Conservation (phyloP, 1,140 invertebrate species). For the Scaptomyza graminum region DNA sequence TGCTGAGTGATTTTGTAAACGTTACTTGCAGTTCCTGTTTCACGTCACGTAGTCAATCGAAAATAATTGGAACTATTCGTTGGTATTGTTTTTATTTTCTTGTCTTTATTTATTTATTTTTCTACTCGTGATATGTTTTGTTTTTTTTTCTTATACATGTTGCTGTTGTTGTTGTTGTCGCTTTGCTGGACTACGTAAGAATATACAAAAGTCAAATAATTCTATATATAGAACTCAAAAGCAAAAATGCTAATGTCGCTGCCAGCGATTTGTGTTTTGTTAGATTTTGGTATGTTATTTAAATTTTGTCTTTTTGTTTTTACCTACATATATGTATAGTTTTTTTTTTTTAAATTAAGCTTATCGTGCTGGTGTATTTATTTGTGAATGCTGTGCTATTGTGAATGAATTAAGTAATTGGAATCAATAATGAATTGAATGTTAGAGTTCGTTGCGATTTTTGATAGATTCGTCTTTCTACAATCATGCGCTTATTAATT, state of each 20-base stretch:
- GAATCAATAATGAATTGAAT: too few relatives aligned
- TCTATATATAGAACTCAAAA: conserved; percentile 55
- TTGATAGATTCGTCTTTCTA: too few relatives aligned
- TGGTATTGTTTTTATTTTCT: conserved; percentile 10
- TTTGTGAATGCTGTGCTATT: too few relatives aligned
- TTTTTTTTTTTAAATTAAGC: too few relatives aligned
- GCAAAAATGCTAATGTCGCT: conserved; percentile 38
- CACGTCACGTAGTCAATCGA: conserved; percentile 61
- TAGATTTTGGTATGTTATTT: conserved; percentile 10
- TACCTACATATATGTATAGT: too few relatives aligned
- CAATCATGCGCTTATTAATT: too few relatives aligned
- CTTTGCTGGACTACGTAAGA: conserved; percentile 40
- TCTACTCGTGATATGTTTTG: neutral
- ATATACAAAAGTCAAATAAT: conserved; percentile 25
- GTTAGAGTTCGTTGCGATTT: too few relatives aligned
- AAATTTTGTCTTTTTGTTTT: too few relatives aligned
- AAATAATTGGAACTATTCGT: conserved; percentile 38
- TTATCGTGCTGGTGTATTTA: too few relatives aligned
- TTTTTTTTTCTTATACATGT: too few relatives aligned
- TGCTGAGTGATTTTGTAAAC: neutral
- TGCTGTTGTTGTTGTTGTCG: conserved; percentile 27
- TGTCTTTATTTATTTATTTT: conserved; percentile 11
- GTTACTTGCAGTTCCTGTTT: conserved; percentile 44
- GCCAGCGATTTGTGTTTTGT: conserved; percentile 40
- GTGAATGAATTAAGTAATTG: too few relatives aligned